Evolutionary conservation across 2,113 vertebrate genomes (phyloP).

Genomic region (Percopsis transmontana): DNA sequence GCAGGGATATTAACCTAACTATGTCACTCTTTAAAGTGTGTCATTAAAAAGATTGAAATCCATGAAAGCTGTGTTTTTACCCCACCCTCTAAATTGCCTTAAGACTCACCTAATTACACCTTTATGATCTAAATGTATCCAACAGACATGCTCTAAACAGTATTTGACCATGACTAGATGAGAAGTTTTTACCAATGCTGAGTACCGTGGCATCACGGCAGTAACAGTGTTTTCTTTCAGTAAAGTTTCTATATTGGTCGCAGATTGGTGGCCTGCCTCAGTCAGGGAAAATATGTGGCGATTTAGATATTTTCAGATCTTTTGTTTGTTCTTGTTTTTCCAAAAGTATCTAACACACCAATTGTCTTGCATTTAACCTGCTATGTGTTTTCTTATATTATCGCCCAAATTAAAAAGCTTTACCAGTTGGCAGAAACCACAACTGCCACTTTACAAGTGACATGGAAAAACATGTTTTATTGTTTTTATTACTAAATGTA

Average conservation of each 20-base stretch:
- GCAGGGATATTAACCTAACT: too few species aligned
- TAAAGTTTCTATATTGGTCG: conserved; percentile 69
- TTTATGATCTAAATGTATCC: conserved; percentile 39
- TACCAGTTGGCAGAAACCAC: too few species aligned
- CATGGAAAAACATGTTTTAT: too few species aligned
- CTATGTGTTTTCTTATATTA: conserved; percentile 5
- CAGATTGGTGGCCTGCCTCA: conserved; percentile 58
- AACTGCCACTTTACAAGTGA: too few species aligned
- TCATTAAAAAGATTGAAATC: too few species aligned
- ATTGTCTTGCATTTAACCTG: background rate
- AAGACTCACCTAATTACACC: conserved; percentile 33
- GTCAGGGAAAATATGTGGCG: conserved; percentile 52
- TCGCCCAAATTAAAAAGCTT: too few species aligned
- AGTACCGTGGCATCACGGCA: conserved; percentile 39
- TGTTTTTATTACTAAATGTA: too few species aligned
- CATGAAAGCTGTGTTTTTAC: too few species aligned
- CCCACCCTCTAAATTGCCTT: conserved; percentile 12
- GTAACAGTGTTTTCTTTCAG: conserved; percentile 59
- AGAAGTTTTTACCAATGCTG: conserved; percentile 42
- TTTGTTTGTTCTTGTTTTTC: conserved; percentile 45
- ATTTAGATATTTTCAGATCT: conserved; percentile 60
- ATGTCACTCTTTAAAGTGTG: too few species aligned
- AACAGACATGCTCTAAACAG: conserved; percentile 38
- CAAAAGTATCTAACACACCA: conserved; percentile 7
- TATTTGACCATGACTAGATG: conserved; percentile 49